These are phyloP conservation scores for Spea hammondii DNA, from an alignment of 2,797 vertebrate genomes.

Conservation along the genomic window DNA sequence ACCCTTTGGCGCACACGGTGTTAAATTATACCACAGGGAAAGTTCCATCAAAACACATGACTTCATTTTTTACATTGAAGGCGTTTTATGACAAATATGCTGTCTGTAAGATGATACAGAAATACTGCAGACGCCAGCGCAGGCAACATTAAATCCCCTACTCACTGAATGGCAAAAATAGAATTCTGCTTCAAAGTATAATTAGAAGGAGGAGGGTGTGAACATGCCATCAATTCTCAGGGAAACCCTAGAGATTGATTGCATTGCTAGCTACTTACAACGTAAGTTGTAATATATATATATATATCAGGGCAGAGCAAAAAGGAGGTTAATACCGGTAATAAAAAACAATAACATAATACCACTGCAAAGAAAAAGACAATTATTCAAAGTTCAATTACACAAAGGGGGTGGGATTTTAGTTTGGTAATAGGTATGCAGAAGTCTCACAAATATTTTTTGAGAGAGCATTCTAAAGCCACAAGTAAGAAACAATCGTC, in stretches of 20 bases:
- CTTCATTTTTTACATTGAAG: constrained; percentile 18
- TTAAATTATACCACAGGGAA: constrained; percentile 3
- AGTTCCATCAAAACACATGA: constrained; percentile 6
- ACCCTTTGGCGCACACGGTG: neutral
- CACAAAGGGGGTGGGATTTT: too few species aligned
- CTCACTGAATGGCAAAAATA: constrained; percentile 25
- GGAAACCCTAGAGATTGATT: constrained; percentile 31
- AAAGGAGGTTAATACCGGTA: too few species aligned
- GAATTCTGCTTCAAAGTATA: constrained; percentile 16
- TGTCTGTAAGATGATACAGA: constrained; percentile 10
- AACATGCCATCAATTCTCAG: constrained; percentile 22
- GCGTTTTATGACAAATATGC: neutral
- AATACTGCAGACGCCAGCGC: constrained; percentile 2
- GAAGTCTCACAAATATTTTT: too few species aligned
- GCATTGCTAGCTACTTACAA: constrained; percentile 10
- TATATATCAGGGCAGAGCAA: too few species aligned
- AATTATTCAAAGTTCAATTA: too few species aligned
- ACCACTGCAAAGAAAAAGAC: too few species aligned
- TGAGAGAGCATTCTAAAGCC: too few species aligned
- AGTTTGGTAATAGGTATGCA: too few species aligned
- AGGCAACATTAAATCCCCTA: constrained; percentile 6
- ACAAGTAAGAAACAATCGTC: too few species aligned
- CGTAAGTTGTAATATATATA: too few species aligned
- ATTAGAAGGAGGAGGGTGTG: constrained; percentile 10
- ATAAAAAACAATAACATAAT: too few species aligned